Base-by-base conservation (phyloP, 2,113 vertebrate species). In the Microcebus tavaratra region DNA sequence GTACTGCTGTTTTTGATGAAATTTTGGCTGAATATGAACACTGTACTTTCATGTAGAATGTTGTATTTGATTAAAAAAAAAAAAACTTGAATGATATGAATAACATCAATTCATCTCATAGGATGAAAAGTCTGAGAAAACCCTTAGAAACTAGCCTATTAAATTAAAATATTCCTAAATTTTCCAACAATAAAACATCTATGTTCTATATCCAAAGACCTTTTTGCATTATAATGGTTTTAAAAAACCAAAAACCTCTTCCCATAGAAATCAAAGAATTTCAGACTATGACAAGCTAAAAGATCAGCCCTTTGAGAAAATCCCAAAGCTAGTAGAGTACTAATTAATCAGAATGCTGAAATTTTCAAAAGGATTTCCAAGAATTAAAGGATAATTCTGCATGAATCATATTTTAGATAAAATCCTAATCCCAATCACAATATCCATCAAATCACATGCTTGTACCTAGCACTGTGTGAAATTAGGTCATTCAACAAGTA, bases 91-190 rank as follows among this genome's bases (percentile, higher is more conserved):
- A 94, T 70, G 53, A 72, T 61, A 87, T 39, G 17, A 91, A 11
- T 70, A 63, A 88, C 29, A 96, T 82, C 92, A 94, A 90, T 57
- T 89, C 84, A 97, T 93, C 53, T 88, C 86, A 39, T 9, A 95
- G 68, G 45, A 94, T 61, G 5, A 95, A 53, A 53, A 82, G 34
- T 92, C 67, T 95, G 59, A 95, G 82, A 92, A 96, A 98, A 94
- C 91, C 82, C 68, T 93, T 59, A 78, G 36, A 53, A n/a, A 48
- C 20, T 48, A 72, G 48, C 8, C 0, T 72, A 80, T 91, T 86
- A 68, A 39, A 67, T 86, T 75, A 94, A 94, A 95, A 70, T 95
- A 81, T 76, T 79, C 25, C 68, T 82, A 73, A 91, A 85, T 67
- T 83, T 34, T 86, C 61, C 89, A 73, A 82, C 25, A 68, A 61